Evolutionary conservation across 1,140 invertebrate genomes (phyloP).

Genomic region (Cecropterus lyciades): DNA sequence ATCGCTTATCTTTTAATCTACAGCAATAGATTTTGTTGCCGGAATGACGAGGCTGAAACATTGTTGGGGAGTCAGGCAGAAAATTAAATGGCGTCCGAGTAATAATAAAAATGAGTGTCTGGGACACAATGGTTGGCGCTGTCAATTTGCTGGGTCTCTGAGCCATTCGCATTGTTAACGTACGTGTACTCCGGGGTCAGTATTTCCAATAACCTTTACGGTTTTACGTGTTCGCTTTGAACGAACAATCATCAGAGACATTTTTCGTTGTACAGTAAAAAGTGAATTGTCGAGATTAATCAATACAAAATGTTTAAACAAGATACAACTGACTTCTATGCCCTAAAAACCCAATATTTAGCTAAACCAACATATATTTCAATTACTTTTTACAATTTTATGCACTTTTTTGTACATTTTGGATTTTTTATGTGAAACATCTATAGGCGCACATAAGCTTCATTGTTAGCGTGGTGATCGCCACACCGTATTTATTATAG

Average conservation of each 20-base stretch:
- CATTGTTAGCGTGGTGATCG: no score
- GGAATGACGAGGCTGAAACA: constrained; percentile 33
- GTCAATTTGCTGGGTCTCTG: constrained; percentile 27
- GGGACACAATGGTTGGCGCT: constrained; percentile 33
- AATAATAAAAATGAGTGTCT: constrained; percentile 43
- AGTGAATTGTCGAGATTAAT: no score
- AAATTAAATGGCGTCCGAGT: constrained; percentile 38
- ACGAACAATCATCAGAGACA: constrained; percentile 6
- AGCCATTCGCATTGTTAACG: constrained; percentile 25
- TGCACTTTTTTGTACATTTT: no score
- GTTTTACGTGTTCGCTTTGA: constrained; percentile 12
- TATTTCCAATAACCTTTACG: constrained; percentile 28
- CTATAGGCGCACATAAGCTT: no score
- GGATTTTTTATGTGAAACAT: no score
- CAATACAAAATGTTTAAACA: no score
- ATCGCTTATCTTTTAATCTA: neutral
- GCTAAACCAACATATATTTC: no score
- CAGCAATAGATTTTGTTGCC: neutral
- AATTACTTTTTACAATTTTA: no score
- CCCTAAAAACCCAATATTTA: no score
- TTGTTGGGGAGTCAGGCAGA: constrained; percentile 21
- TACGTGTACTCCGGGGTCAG: constrained; percentile 18
- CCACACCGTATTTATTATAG: no score
- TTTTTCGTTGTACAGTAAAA: constrained; percentile 26
- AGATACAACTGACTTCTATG: no score